Conservation (phyloP, 2,888 invertebrate genomes). For the Pyrgus malvae region DNA sequence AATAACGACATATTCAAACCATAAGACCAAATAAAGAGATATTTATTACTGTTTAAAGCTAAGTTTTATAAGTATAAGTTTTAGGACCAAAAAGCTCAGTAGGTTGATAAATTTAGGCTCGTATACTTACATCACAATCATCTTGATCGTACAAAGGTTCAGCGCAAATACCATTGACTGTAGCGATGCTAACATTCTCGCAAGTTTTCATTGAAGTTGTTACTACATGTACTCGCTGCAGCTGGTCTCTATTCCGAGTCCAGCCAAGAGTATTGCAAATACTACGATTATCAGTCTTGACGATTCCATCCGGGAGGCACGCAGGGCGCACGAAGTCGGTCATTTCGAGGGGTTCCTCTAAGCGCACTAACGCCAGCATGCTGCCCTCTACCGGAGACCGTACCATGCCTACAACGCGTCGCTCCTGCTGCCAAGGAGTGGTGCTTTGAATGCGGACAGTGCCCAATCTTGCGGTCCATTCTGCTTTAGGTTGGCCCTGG, state of each 20-base stretch:
- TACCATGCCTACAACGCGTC: conserved; percentile 91
- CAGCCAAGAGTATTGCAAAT: conserved; percentile 93
- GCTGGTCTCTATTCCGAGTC: conserved; percentile 91
- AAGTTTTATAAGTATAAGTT: too few relatives aligned
- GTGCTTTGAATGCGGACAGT: conserved; percentile 88
- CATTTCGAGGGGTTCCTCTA: conserved; percentile 87
- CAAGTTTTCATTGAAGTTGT: conserved; percentile 90
- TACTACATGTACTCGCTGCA: conserved; percentile 90
- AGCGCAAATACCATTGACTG: conserved; percentile 91
- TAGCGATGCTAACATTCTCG: conserved; percentile 92
- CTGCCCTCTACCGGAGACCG: conserved; percentile 95
- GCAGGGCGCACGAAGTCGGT: conserved; percentile 93
- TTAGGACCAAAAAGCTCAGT: too few relatives aligned
- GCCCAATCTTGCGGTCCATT: conserved; percentile 92
- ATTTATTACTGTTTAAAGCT: too few relatives aligned
- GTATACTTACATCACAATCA: conserved; percentile 90
- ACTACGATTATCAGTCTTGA: conserved; percentile 45
- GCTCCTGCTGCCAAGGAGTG: conserved; percentile 94
- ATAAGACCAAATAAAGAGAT: too few relatives aligned
- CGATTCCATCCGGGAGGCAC: conserved; percentile 86
- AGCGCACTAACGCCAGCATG: conserved; percentile 89
- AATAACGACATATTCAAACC: too few relatives aligned
- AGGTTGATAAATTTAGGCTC: too few relatives aligned
- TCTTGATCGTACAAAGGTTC: conserved; percentile 90
- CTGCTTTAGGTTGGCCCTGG: conserved; percentile 91